A percentile compares a stretch with the other conserved stretches of the same genome.
phyloP scores from a whole-genome alignment of 2,888 invertebrate species.

The Aspidiotus destructor region DNA sequence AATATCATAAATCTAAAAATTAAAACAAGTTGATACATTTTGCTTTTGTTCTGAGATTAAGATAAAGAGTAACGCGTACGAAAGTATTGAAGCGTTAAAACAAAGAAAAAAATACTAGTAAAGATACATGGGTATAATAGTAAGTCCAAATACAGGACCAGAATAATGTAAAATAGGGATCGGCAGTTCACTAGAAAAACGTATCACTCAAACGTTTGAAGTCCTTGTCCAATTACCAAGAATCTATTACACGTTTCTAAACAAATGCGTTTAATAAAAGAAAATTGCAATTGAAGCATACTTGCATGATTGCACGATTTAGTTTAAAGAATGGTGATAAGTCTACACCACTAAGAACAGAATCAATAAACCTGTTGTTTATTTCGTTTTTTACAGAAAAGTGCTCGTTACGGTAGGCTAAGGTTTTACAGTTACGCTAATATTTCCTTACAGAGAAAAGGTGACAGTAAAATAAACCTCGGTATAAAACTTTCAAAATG shows the following conservation, averaged over 20 bases:
- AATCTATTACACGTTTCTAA: slow-evolving; percentile 1
- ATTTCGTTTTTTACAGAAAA: background rate
- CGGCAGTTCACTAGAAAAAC: slow-evolving; percentile 13
- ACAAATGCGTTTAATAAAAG: slow-evolving; percentile 4
- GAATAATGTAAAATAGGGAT: slow-evolving; percentile 2
- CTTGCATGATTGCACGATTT: slow-evolving; percentile 11
- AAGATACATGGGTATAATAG: no score
- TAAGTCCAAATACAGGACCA: no score
- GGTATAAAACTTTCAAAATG: no score
- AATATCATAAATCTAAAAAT: no score
- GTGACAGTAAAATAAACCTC: no score
- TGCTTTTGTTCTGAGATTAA: no score
- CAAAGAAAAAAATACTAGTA: no score
- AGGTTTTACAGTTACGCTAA: no score
- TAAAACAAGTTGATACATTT: no score
- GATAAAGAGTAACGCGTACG: no score
- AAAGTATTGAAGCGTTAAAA: no score
- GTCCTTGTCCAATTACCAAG: background rate
- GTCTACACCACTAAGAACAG: background rate
- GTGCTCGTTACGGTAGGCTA: background rate
- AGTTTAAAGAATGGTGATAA: background rate
- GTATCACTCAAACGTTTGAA: slow-evolving; percentile 1
- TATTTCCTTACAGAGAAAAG: no score
- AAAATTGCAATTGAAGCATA: background rate
- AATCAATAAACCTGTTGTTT: background rate